Evolutionary conservation across 2,113 vertebrate species (phyloP).

Genomic region (Apistogramma diplotaenia): DNA sequence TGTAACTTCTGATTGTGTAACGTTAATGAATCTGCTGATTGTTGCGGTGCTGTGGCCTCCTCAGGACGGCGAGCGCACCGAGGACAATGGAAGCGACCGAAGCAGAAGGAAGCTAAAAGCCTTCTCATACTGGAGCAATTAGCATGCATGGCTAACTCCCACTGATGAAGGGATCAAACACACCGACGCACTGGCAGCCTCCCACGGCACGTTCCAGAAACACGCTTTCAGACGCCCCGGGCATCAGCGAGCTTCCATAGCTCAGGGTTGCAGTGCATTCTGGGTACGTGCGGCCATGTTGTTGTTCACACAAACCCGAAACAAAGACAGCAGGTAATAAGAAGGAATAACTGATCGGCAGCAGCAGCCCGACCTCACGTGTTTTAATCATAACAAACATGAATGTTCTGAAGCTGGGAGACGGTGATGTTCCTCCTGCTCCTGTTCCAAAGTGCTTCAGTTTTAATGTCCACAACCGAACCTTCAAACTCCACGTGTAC

Average conservation of each 20-base stretch:
- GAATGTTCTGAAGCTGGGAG: no score
- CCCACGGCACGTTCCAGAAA: neutral
- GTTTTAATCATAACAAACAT: no score
- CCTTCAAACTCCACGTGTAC: no score
- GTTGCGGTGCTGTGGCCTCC: neutral
- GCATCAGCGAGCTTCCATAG: neutral
- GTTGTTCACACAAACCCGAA: no score
- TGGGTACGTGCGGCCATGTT: no score
- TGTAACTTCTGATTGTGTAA: neutral
- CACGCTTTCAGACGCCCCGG: neutral
- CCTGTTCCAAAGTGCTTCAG: no score
- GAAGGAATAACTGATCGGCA: no score
- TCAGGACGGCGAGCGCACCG: neutral
- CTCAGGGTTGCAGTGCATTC: no score
- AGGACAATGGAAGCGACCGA: conserved; percentile 31
- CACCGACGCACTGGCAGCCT: neutral
- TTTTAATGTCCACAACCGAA: no score
- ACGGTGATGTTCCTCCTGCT: no score
- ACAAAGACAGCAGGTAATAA: no score
- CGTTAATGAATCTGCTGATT: neutral
- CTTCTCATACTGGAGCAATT: conserved; percentile 63
- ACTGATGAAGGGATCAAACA: conserved; percentile 29
- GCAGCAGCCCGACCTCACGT: no score
- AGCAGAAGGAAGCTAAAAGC: conserved; percentile 20
- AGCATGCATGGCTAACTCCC: conserved; percentile 45